Evolutionary conservation across 2,797 vertebrate genomes (phyloP), one percentile per base, ranked within the genome.

Genomic region (Tadarida brasiliensis): DNA sequence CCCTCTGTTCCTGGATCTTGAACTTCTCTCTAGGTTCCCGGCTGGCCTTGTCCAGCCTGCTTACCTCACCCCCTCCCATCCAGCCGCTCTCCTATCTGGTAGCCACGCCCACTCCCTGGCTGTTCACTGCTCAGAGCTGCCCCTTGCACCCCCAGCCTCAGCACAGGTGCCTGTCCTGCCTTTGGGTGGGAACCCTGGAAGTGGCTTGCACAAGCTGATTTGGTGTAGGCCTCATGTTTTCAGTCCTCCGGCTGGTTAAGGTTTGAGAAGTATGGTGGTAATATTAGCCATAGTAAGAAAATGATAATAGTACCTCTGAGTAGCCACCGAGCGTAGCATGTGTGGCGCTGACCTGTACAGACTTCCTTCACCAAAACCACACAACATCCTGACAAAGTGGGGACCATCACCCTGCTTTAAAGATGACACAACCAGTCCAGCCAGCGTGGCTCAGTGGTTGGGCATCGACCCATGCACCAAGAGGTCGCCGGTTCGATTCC

Each of bases 11-110:
- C 26, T 57, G 44, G 20, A 26, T 30, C 10, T 94, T 76, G 74
- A 91, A 68, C 26, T 74, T 89, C 57, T 91, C 49, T 85, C 28
- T 67, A 67, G 70, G 71, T 56, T 87, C 33, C 71, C 44, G 56
- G 73, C n/a, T 88, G 59, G 16, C 49, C 67, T 76, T 30, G 24
- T 51, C 30, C 8, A 44, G 78, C 17, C 24, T 80, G 56, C 35
- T 35, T 19, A 14, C 26, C 1, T 28, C 15, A 5, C 0, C 16
- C n/a, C 0, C 44, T 54, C 10, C 8, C 26, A 30, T 9, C n/a
- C 19, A 59, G 51, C 61, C 1, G 5, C 33, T 49, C 47, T 93
- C 39, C 11, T 3, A 24, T 30, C 2, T 6, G 22, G 65, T 56
- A 51, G 65, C 80, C 70, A n/a, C 8, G 19, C 39, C 68, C 14